These are phyloP conservation scores for Alca torda DNA, from an alignment of 2,797 vertebrate species.

Conservation along the genomic window DNA sequence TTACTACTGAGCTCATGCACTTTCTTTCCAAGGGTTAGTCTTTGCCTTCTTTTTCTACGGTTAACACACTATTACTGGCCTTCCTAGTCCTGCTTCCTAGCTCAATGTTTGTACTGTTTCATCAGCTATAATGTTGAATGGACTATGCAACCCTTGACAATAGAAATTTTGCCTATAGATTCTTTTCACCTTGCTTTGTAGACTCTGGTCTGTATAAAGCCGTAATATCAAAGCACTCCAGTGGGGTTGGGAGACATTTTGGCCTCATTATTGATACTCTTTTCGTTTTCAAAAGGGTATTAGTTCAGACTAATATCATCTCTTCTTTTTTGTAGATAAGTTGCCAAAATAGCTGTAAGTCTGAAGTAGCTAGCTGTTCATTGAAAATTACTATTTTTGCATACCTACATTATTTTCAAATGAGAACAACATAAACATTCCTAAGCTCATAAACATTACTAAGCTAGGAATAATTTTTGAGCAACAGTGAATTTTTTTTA, in stretches of 20 bases:
- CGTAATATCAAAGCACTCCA: constrained; percentile 17
- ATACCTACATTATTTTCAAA: neutral
- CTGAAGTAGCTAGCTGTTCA: neutral
- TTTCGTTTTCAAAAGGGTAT: neutral
- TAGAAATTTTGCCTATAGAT: constrained; percentile 21
- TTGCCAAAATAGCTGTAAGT: neutral
- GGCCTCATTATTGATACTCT: neutral
- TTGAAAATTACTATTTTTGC: neutral
- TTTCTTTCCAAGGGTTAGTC: constrained; percentile 17
- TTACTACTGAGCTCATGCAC: neutral
- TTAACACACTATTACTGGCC: constrained; percentile 24
- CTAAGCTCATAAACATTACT: neutral
- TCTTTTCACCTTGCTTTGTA: constrained; percentile 48
- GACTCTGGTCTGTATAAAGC: constrained; percentile 32
- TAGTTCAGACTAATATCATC: neutral
- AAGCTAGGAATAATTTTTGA: neutral
- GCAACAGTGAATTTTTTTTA: neutral
- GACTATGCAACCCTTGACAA: constrained; percentile 1
- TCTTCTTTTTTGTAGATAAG: neutral
- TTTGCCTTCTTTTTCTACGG: neutral
- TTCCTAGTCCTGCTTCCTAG: constrained; percentile 40
- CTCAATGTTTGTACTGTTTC: constrained; percentile 40
- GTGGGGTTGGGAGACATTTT: neutral
- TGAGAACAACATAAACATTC: neutral
- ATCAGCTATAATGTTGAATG: neutral